Conservation (phyloP, 2,888 invertebrate species). For the Aleiodes testaceus region DNA sequence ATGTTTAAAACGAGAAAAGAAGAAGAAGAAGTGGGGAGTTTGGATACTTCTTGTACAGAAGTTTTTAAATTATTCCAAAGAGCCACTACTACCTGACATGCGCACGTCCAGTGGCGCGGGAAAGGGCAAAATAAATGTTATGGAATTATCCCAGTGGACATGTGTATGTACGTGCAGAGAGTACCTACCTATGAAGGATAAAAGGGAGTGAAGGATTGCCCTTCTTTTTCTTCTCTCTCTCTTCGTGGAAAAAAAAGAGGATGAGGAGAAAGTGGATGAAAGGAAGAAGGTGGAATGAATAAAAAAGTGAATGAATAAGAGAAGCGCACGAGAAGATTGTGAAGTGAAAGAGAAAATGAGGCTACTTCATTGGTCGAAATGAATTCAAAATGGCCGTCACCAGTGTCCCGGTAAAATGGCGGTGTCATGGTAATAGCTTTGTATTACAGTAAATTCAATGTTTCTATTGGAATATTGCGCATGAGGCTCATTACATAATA, state of each 20-base stretch:
- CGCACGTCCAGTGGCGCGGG: conserved; percentile 58
- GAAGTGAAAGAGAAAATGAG: conserved; percentile 44
- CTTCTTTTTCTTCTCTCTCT: not conserved
- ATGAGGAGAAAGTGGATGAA: conserved; percentile 7
- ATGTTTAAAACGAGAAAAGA: conserved; percentile 44
- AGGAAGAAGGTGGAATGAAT: not conserved
- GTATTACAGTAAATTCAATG: conserved; percentile 62
- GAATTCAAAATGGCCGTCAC: conserved; percentile 71
- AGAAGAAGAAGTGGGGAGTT: not conserved
- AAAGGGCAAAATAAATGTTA: conserved; percentile 71
- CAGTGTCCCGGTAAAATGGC: conserved; percentile 66
- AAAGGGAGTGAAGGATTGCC: conserved; percentile 39
- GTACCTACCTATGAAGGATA: conserved; percentile 37
- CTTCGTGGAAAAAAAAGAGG: not conserved
- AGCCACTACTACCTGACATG: conserved; percentile 53
- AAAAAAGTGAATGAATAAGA: conserved; percentile 36
- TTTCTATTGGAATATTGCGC: conserved; percentile 60
- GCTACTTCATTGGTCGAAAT: conserved; percentile 49
- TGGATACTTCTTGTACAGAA: conserved; percentile 15
- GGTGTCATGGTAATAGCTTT: conserved; percentile 60
- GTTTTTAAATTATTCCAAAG: conserved; percentile 68
- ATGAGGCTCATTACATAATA: conserved; percentile 28
- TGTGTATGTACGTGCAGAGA: conserved; percentile 15
- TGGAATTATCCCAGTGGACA: conserved; percentile 66
- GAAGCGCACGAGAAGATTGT: conserved; percentile 31